Evolutionary conservation across 2,888 invertebrate genomes (phyloP), one percentile per base, ranked within the genome.

Genomic region (Hymenopus coronatus): DNA sequence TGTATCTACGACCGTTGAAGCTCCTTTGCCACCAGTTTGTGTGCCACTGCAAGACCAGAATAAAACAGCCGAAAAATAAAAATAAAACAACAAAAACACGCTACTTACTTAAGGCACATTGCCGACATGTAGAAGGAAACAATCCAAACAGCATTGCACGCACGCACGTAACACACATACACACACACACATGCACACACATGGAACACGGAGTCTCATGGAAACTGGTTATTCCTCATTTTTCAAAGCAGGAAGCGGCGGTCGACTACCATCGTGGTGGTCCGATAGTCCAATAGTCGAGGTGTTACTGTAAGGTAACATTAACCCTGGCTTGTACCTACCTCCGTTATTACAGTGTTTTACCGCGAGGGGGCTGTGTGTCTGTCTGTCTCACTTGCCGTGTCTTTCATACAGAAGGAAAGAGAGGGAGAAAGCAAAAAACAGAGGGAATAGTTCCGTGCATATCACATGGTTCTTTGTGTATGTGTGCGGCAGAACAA

Each of bases 221-320:
- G 25, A 81, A 86, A 86, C 86, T 28, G 86, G 86, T 86, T 86
- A 86, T 54, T 86, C 86, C 81, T 86, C 86, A 86, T 86, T 86
- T 86, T 86, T 86, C 70, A 86, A 86, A 86, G 86, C 86, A 86
- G 86, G 86, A 86, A 86, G 86, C 86, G 54, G 54, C 54, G 54
- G 54, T 20, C 54, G 81, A 81, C 54, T 70, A n/a, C 86, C 12
- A 86, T 30, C 28, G 81, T 28, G 86, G 86, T 86, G 86, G 86
- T 86, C 86, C 86, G n/a, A 86, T 25, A 33, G 70, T 81, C 54
- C 54, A 70, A 70, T 70, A 70, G 54, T 25, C 54, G 54, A 70
- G 86, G 86, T 86, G 86, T 86, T 86, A 28, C 54, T 70, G 54
- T 70, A 70, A 70, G 20, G 54, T 70, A 70, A 70, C 54, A 70